Conservation (phyloP, 2,888 invertebrate genomes). For the Acronicta psi region DNA sequence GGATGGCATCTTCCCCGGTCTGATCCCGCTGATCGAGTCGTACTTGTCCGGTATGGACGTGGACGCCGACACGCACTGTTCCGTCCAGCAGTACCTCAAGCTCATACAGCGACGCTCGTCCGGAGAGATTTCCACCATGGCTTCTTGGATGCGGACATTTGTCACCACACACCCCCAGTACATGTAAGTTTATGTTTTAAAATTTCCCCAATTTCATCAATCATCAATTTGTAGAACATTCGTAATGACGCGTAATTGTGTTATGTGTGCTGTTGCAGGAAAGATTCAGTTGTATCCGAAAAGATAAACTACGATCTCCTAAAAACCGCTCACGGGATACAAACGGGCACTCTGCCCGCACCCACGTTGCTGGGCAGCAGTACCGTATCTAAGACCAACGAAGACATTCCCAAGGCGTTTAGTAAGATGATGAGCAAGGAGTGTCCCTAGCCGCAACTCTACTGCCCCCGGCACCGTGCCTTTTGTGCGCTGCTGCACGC, state of each 20-base stretch:
- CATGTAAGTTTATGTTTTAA: constrained; percentile 89
- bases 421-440: constrained; percentile 88
- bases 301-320: constrained; percentile 97
- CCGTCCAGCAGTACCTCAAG: constrained; percentile 98
- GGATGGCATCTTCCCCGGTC: constrained; percentile 97
- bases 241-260: neutral
- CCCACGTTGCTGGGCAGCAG: constrained; percentile 93
- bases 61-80: constrained; percentile 99
- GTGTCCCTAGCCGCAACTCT: constrained; percentile 71
- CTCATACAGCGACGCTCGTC: constrained; percentile 96
- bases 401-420: constrained; percentile 94
- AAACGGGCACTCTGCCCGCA: constrained; percentile 91
- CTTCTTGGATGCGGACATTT: constrained; percentile 97
- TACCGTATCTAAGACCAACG: constrained; percentile 93
- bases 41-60: constrained; percentile 98
- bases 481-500: constrained; percentile 32
- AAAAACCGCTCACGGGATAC: constrained; percentile 92
- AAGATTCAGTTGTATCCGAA: constrained; percentile 97
- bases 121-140: constrained; percentile 97
- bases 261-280: constrained; percentile 85
- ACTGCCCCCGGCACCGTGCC: constrained; percentile 32
- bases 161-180: constrained; percentile 96
- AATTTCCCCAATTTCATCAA: neutral
- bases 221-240: neutral
- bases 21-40: constrained; percentile 97